Conservation (phyloP, 2,113 vertebrate genomes). For the Phrynocephalus versicolor region DNA sequence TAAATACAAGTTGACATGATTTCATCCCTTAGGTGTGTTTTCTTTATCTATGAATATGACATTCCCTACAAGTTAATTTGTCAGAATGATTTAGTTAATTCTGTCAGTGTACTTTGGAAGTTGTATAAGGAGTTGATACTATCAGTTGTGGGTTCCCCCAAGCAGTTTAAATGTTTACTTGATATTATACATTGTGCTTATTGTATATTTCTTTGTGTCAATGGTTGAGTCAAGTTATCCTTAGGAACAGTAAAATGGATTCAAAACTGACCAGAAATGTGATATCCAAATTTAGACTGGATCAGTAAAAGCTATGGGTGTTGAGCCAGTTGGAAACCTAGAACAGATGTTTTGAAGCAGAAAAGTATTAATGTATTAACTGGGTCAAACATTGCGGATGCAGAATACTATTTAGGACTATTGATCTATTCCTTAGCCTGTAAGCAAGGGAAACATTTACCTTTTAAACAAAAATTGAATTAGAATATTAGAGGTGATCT, state of each 20-base stretch:
- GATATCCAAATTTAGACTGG: constrained; percentile 6
- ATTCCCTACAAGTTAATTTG: constrained; percentile 48
- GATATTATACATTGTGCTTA: constrained; percentile 5
- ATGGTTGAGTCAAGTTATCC: constrained; percentile 1
- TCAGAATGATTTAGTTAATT: constrained; percentile 69
- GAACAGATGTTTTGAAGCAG: constrained; percentile 62
- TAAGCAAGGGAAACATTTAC: constrained; percentile 48
- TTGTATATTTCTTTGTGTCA: constrained; percentile 15
- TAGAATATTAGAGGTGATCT: constrained; percentile 46
- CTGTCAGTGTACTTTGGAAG: constrained; percentile 39
- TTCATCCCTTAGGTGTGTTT: constrained; percentile 66
- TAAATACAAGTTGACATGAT: constrained; percentile 57
- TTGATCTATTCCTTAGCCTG: constrained; percentile 69
- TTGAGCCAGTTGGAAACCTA: not conserved
- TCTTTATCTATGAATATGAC: constrained; percentile 63
- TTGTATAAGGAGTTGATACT: constrained; percentile 32
- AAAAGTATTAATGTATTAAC: constrained; percentile 65
- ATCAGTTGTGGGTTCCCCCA: constrained; percentile 50
- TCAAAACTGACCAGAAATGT: not conserved
- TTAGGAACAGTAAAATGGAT: not conserved
- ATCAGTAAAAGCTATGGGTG: constrained; percentile 4
- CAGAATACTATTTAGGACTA: constrained; percentile 70
- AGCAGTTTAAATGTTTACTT: constrained; percentile 47
- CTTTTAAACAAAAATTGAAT: constrained; percentile 62
- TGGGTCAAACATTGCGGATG: constrained; percentile 63